Conservation (phyloP, 2,797 vertebrate species). For the Phrynocephalus vlangalii region DNA sequence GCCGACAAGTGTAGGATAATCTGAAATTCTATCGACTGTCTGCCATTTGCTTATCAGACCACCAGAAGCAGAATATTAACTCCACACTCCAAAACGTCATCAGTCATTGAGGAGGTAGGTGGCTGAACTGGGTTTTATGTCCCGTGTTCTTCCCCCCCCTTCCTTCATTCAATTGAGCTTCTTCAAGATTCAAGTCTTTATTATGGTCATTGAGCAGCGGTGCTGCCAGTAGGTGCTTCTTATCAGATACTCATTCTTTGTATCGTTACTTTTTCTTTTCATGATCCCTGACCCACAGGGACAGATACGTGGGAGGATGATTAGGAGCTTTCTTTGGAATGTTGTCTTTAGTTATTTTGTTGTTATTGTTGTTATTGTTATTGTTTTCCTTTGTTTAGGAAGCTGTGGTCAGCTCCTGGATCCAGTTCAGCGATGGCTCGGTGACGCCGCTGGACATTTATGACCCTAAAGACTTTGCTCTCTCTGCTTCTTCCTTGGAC, state of each 20-base stretch:
- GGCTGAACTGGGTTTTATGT: slow-evolving; percentile 56
- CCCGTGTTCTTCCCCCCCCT: too few relatives aligned
- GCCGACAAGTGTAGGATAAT: not conserved
- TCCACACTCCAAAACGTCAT: slow-evolving; percentile 12
- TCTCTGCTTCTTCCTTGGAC: slow-evolving; percentile 88
- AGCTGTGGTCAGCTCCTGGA: slow-evolving; percentile 92
- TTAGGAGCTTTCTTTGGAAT: slow-evolving; percentile 10
- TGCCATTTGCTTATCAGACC: not conserved
- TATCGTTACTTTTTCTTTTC: not conserved
- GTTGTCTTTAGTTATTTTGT: slow-evolving; percentile 27
- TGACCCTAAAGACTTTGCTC: slow-evolving; percentile 85
- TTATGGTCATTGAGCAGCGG: not conserved
- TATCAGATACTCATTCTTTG: not conserved
- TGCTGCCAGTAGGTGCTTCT: too few relatives aligned
- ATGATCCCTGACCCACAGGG: not conserved
- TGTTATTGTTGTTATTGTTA: slow-evolving; percentile 28
- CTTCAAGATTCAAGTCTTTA: not conserved
- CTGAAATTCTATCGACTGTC: not conserved
- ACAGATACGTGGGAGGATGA: not conserved
- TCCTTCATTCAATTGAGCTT: too few relatives aligned
- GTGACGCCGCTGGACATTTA: slow-evolving; percentile 92
- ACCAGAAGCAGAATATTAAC: not conserved
- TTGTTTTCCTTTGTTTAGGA: slow-evolving; percentile 84
- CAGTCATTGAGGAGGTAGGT: not conserved
- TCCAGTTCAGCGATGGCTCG: slow-evolving; percentile 95